Percentiles rank a stretch among this genome's conserved stretches.
phyloP scores from a whole-genome alignment of 2,797 vertebrate species.

The Melanotaenia parkinsoni region DNA sequence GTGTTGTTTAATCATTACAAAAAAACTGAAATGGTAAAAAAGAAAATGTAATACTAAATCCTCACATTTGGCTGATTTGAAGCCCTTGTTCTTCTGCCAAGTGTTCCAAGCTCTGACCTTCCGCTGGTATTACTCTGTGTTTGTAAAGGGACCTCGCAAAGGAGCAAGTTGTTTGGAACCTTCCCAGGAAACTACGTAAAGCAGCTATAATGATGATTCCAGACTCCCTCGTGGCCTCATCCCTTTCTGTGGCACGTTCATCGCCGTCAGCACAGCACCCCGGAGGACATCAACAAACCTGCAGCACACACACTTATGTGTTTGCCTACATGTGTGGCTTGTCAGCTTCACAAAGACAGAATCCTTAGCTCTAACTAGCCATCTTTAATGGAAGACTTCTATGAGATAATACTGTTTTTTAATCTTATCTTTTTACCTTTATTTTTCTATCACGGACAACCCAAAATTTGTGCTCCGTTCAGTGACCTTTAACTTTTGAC shows the following conservation, averaged over 20 bases:
- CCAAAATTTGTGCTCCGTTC: conserved; percentile 57
- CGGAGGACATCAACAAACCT: conserved; percentile 49
- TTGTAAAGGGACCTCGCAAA: conserved; percentile 93
- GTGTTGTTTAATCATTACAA: not conserved
- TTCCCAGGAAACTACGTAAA: conserved; percentile 99
- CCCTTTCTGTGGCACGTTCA: conserved; percentile 51
- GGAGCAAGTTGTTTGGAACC: conserved; percentile 97
- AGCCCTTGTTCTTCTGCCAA: not conserved
- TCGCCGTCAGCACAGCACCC: conserved; percentile 57
- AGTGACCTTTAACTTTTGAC: conserved; percentile 61
- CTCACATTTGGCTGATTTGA: conserved; percentile 5
- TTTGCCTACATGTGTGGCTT: conserved; percentile 55
- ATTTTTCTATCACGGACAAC: conserved; percentile 70
- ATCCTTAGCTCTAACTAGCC: conserved; percentile 82
- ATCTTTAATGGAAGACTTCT: conserved; percentile 73
- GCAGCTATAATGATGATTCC: conserved; percentile 89
- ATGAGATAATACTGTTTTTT: conserved; percentile 59
- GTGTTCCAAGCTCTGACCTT: conserved; percentile 1
- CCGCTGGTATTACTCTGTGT: conserved; percentile 38
- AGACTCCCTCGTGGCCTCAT: conserved; percentile 53
- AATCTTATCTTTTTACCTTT: conserved; percentile 68
- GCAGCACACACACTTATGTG: conserved; percentile 52
- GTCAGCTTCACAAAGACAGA: conserved; percentile 71
- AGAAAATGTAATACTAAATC: not conserved
- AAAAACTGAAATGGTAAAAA: not conserved